Evolutionary conservation across 2,797 vertebrate genomes (phyloP).

Genomic region (Pogoniulus pusillus): DNA sequence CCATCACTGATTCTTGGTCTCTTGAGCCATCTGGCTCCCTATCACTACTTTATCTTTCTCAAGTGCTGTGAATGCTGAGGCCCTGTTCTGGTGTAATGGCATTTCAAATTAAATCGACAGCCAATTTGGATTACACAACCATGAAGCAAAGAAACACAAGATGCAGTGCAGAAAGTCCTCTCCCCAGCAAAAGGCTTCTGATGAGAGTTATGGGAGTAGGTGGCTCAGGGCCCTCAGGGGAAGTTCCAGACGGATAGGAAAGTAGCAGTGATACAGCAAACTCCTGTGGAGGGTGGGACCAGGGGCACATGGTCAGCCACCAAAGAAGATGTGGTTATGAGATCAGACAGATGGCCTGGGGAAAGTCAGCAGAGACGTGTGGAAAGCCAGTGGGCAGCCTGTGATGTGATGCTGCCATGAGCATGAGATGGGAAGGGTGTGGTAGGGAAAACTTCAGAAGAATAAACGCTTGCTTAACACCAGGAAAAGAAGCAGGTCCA

Average conservation of each 20-base stretch:
- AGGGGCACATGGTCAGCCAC: neutral
- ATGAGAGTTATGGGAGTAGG: slow-evolving; percentile 14
- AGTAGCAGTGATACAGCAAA: slow-evolving; percentile 10
- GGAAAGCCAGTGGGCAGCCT: slow-evolving; percentile 43
- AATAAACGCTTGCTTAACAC: neutral
- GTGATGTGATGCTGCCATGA: neutral
- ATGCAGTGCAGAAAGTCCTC: neutral
- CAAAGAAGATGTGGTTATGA: slow-evolving; percentile 57
- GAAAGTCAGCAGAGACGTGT: slow-evolving; percentile 23
- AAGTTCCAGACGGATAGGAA: slow-evolving; percentile 55
- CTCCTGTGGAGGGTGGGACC: neutral
- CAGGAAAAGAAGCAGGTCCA: slow-evolving; percentile 49
- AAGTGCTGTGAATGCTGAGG: neutral
- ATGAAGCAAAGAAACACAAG: neutral
- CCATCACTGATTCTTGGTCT: neutral
- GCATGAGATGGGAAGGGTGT: slow-evolving; percentile 45
- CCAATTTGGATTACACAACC: neutral
- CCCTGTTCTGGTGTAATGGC: neutral
- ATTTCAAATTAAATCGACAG: neutral
- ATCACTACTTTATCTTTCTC: slow-evolving; percentile 1
- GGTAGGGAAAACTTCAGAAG: slow-evolving; percentile 4
- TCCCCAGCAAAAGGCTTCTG: slow-evolving; percentile 2
- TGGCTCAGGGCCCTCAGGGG: slow-evolving; percentile 22
- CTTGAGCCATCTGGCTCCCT: slow-evolving; percentile 34
- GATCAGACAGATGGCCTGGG: slow-evolving; percentile 7